A percentile compares a stretch with the other conserved stretches of the same genome.
Evolutionary conservation across 2,113 vertebrate species (phyloP).

Genomic region (Alethe diademata): DNA sequence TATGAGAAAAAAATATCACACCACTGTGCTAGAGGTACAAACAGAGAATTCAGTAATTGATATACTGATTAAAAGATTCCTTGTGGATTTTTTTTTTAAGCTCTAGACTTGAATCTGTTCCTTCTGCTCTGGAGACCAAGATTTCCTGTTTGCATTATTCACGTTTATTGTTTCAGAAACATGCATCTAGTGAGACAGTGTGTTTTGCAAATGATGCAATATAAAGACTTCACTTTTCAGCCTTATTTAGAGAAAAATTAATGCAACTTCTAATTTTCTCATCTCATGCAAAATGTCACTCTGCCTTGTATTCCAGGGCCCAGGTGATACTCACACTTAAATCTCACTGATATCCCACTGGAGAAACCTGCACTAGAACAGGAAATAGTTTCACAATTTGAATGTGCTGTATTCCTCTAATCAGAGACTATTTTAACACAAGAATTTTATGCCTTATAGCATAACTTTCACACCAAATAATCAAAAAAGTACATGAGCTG

Average conservation of each 20-base stretch:
- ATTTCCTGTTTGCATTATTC: neutral
- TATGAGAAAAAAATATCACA: neutral
- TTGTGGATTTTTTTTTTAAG: neutral
- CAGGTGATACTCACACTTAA: neutral
- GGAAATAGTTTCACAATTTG: neutral
- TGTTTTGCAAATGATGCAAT: neutral
- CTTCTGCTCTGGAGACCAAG: neutral
- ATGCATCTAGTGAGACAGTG: neutral
- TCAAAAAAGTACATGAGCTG: neutral
- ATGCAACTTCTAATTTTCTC: neutral
- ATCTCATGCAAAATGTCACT: neutral
- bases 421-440: neutral
- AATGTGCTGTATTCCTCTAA: neutral
- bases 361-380: neutral
- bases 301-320: neutral
- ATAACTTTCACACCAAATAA: neutral
- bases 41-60: neutral
- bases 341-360: neutral
- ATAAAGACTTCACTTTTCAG: neutral
- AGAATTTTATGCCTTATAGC: neutral
- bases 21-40: neutral
- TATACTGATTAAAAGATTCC: conserved; percentile 6
- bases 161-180: neutral
- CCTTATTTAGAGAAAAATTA: neutral
- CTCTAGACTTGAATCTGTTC: neutral